Base-by-base conservation (phyloP, 2,888 invertebrate genomes). In the Plagiodera versicolora region DNA sequence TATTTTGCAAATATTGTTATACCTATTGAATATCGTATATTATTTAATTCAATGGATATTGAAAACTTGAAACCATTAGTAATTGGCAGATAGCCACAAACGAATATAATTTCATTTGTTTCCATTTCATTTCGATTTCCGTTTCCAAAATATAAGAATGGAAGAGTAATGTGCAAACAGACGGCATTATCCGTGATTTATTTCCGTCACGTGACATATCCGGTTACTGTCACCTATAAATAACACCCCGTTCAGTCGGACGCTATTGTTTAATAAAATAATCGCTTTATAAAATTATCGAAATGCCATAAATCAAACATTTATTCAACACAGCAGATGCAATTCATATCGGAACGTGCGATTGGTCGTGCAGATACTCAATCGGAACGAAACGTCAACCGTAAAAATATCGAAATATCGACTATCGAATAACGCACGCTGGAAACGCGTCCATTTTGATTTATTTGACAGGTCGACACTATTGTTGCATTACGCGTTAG, bases 251-350 rank as follows among this genome's bases (percentile, higher is more conserved):
- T 65, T 69, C 66, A 66, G 67, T 66, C 64, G 63, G 65, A 70
- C 66, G 67, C 71, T 70, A 73, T 74, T 74, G 74, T 77, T 77
- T 76, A 77, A 75, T 74, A 75, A 75, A 76, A 77, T 75, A 76
- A 77, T 74, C 75, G 75, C 75, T 75, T 75, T 74, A 74, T 73
- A 75, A 75, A 76, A 75, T 75, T 74, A 75, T 75, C 70, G 75
- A 72, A 75, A 74, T 69, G 70, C 70, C 60, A 77, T 79, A 79
- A 78, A 79, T 79, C 79, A 78, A 63, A 65, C 64, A 72, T 73
- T 76, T 76, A 77, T 78, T 76, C 76, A 75, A 75, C 65, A 72
- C 73, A 75, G 76, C 78, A 79, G 79, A 79, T 79, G 79, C 77
- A 77, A 75, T 76, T 71, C 76, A 74, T 73, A 73, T 74, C 74